Percentiles rank a stretch among this genome's conserved stretches.
Evolutionary conservation across 35 echinoderm and acorn worm genomes (phyloP).

Genomic region (Acanthaster planci): DNA sequence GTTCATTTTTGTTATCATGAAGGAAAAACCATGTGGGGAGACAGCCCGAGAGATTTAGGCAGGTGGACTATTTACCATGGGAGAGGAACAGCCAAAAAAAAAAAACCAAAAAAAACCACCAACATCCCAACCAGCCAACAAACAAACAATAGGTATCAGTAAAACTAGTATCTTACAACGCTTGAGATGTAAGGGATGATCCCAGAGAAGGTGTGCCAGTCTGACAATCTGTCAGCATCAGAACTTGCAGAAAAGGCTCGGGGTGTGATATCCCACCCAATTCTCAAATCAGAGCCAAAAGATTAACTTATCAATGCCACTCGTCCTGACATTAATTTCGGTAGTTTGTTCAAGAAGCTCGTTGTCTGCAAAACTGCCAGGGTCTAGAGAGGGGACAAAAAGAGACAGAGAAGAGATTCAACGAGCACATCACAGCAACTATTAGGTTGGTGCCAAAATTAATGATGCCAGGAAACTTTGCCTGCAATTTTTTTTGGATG

Average conservation of each 20-base stretch:
- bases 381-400: slow-evolving; percentile 25
- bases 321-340: slow-evolving; percentile 54
- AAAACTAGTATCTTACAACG: too few relatives aligned
- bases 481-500: not conserved
- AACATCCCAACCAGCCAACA: too few relatives aligned
- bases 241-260: not conserved
- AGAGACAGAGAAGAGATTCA: slow-evolving; percentile 21
- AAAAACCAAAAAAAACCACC: too few relatives aligned
- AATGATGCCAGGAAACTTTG: slow-evolving; percentile 68
- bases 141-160: too few relatives aligned
- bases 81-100: too few relatives aligned
- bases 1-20: too few relatives aligned
- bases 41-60: too few relatives aligned
- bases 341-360: slow-evolving; percentile 38
- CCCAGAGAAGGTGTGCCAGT: too few relatives aligned
- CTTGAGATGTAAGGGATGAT: too few relatives aligned
- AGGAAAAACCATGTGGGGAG: too few relatives aligned
- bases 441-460: slow-evolving; percentile 29
- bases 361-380: slow-evolving; percentile 41
- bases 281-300: slow-evolving; percentile 15
- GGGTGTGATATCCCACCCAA: slow-evolving; percentile 4
- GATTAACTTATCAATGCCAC: slow-evolving; percentile 41
- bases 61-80: too few relatives aligned
- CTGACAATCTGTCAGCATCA: not conserved
- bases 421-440: slow-evolving; percentile 1